Evolutionary conservation across 2,888 invertebrate genomes (phyloP).

Genomic region (Onthophagus sagittarius): DNA sequence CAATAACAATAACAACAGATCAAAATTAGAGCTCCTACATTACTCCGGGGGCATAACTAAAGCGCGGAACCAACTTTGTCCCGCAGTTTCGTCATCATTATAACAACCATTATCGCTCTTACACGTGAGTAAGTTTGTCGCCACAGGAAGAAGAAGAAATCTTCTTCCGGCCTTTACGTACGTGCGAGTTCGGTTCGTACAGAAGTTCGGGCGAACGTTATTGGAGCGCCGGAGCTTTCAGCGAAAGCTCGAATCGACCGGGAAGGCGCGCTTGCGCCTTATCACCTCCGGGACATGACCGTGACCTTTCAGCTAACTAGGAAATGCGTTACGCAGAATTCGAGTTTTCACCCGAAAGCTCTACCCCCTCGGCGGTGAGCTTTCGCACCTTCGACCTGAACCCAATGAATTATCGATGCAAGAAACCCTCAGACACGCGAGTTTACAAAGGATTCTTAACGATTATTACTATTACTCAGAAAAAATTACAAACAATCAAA

Average conservation of each 20-base stretch:
- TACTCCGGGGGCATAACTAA: not conserved
- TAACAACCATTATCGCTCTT: not conserved
- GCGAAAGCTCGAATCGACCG: slow-evolving; percentile 4
- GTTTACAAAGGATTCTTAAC: too few relatives aligned
- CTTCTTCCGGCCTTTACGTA: not conserved
- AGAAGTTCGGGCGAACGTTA: not conserved
- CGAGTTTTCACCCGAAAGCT: slow-evolving; percentile 16
- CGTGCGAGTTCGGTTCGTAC: not conserved
- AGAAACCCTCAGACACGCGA: not conserved
- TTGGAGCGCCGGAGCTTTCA: not conserved
- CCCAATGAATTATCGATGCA: not conserved
- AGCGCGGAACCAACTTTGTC: not conserved
- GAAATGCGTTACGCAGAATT: slow-evolving; percentile 42
- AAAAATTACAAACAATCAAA: too few relatives aligned
- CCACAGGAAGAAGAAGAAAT: not conserved
- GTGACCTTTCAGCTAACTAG: slow-evolving; percentile 39
- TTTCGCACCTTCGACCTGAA: not conserved
- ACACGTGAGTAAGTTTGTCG: not conserved
- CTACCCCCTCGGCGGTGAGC: not conserved
- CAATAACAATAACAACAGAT: not conserved
- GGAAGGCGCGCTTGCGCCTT: slow-evolving; percentile 2
- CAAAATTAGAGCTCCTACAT: not conserved
- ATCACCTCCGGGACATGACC: slow-evolving; percentile 22
- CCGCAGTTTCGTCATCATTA: not conserved
- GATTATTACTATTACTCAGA: too few relatives aligned